Evolutionary conservation across 2,113 vertebrate genomes (phyloP).

Genomic region (Tetraodon nigroviridis): DNA sequence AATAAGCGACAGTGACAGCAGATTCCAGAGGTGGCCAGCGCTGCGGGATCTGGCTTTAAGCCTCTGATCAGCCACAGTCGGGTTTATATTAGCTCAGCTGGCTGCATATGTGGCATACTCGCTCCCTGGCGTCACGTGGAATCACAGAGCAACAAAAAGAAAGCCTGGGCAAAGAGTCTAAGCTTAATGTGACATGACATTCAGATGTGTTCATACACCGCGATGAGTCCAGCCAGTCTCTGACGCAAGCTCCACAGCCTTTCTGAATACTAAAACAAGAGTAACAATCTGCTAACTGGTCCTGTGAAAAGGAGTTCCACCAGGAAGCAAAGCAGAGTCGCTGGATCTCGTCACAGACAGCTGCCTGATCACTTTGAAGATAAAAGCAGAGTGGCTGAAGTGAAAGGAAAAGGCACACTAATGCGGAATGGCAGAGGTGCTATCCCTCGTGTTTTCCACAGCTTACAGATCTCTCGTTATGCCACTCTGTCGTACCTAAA

Average conservation of each 20-base stretch:
- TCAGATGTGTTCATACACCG: not conserved
- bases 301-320: not conserved
- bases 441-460: not conserved
- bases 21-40: too few relatives aligned
- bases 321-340: conserved; percentile 26
- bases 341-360: conserved; percentile 29
- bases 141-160: not conserved
- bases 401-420: conserved; percentile 12
- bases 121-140: not conserved
- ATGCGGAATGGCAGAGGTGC: conserved; percentile 28
- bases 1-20: not conserved
- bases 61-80: too few relatives aligned
- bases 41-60: too few relatives aligned
- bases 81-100: too few relatives aligned
- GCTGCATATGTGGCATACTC: not conserved
- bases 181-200: not conserved
- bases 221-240: conserved; percentile 1
- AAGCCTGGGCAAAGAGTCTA: not conserved
- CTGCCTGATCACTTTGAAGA: conserved; percentile 36
- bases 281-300: conserved; percentile 10
- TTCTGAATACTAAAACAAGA: conserved; percentile 29
- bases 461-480: conserved; percentile 20
- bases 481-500: conserved; percentile 9
- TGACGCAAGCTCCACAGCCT: conserved; percentile 1
- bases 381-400: conserved; percentile 26